Evolutionary conservation across 37 sponge, comb jelly and placozoan species (phyloP), one percentile per base, ranked within the genome.

Genomic region (Cliona cf. orientalis): DNA sequence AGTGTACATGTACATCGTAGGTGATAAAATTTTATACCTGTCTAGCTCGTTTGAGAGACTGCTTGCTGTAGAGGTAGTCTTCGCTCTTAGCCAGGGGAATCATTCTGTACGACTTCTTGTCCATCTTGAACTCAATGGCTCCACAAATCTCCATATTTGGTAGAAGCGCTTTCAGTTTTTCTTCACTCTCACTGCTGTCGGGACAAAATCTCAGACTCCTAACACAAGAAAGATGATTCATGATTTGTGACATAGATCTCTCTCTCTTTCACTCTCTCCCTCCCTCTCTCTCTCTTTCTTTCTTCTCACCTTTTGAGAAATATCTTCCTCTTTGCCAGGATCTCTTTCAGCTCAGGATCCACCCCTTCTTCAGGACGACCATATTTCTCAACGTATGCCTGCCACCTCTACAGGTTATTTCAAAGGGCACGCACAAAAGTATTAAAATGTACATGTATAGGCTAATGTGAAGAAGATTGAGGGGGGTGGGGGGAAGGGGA

Each of bases 101-200:
- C 93, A 92, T 87, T 6, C 93, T 60, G 43, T 88, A 92, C 2
- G 89, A 73, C 34, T 88, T 84, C 64, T 87, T 80, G 76, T 88
- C 89, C 76, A 92, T 69, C 78, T 92, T 92, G 72, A 87, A 92
- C 85, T 92, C 89, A 43, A 92, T 87, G 53, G 75, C 67, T 23
- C 93, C 93, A 80, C 73, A 75, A 9, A 77, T 61, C 62, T 71
- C 80, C 79, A 88, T 69, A 25, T 80, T 58, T 31, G 81, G 60
- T 14, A 87, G 80, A 17, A 39, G 58, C 28, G 58, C 21, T 45
- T 64, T 21, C 26, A 77, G 56, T 58, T 33, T 45, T 21, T 68
- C n/a, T 33, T 40, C 49, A 25, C 81, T 80, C 44, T 86, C 78
- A 34, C 70, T 86, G 26, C 46, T 42, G 53, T 45, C 67, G 9